These are phyloP conservation scores for Agrochola lota DNA, from an alignment of 2,888 invertebrate species.

Conservation along the genomic window DNA sequence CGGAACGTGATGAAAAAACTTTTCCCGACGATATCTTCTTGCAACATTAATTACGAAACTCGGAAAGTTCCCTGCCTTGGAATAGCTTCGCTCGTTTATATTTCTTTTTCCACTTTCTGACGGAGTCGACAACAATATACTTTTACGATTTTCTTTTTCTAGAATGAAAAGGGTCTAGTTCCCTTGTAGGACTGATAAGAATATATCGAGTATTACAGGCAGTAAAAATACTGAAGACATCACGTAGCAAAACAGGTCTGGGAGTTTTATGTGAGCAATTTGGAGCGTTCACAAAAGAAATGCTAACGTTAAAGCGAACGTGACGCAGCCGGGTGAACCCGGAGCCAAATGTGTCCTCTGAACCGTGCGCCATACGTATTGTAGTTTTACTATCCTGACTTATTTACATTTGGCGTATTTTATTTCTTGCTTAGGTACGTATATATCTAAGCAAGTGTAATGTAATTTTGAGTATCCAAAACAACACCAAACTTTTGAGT, in stretches of 20 bases:
- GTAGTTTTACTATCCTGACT: constrained; percentile 66
- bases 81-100: constrained; percentile 75
- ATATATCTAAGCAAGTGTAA: not conserved
- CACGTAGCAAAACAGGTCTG: constrained; percentile 88
- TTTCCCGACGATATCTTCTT: constrained; percentile 86
- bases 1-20: constrained; percentile 88
- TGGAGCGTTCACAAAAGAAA: constrained; percentile 89
- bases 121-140: constrained; percentile 73
- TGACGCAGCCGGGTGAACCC: constrained; percentile 76
- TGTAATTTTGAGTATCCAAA: not conserved
- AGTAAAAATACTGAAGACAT: constrained; percentile 86
- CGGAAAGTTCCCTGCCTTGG: constrained; percentile 75
- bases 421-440: constrained; percentile 19
- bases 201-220: constrained; percentile 85
- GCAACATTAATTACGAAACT: constrained; percentile 89
- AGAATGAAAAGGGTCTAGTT: constrained; percentile 80
- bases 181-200: constrained; percentile 83
- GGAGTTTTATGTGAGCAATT: constrained; percentile 89
- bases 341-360: constrained; percentile 65
- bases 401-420: constrained; percentile 63
- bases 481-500: not conserved
- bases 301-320: constrained; percentile 85
- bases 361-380: constrained; percentile 58
- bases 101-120: constrained; percentile 74
- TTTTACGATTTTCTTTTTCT: constrained; percentile 84